These are phyloP conservation scores for Fistularia commersonii DNA, from an alignment of 2,797 vertebrate genomes.

Conservation along the genomic window DNA sequence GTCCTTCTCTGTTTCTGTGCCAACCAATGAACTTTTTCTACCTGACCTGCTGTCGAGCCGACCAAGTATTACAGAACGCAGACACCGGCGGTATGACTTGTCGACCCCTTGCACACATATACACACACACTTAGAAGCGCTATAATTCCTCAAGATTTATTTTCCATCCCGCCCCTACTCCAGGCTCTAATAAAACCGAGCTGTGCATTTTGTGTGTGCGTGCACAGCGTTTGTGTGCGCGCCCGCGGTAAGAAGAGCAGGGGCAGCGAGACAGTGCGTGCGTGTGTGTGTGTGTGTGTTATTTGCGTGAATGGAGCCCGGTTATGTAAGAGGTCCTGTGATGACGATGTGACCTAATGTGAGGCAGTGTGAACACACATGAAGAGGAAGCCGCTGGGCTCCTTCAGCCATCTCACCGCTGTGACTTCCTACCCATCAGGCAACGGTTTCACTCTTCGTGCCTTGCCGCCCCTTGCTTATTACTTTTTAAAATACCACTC, in stretches of 20 bases:
- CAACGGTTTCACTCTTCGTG: slow-evolving; percentile 25
- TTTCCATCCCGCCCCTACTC: slow-evolving; percentile 16
- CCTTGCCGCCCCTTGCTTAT: too few species aligned
- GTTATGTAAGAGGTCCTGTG: slow-evolving; percentile 67
- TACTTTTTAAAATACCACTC: too few species aligned
- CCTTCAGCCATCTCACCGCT: slow-evolving; percentile 30
- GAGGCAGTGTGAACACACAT: slow-evolving; percentile 65
- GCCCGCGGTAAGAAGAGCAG: slow-evolving; percentile 21
- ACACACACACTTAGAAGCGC: slow-evolving; percentile 1
- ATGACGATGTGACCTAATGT: slow-evolving; percentile 69
- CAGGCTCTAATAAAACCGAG: slow-evolving; percentile 21
- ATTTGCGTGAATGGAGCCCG: slow-evolving; percentile 59
- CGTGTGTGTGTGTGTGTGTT: slow-evolving; percentile 40
- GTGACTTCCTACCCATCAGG: slow-evolving; percentile 41
- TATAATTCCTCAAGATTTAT: slow-evolving; percentile 23
- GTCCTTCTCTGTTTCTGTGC: slow-evolving; percentile 32
- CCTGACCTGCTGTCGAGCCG: slow-evolving; percentile 30
- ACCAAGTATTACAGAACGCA: slow-evolving; percentile 32
- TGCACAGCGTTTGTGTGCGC: slow-evolving; percentile 6
- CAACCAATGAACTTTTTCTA: slow-evolving; percentile 46
- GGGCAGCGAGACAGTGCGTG: slow-evolving; percentile 24
- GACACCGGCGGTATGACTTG: slow-evolving; percentile 13
- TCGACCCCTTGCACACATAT: slow-evolving; percentile 21
- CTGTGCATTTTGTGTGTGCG: slow-evolving; percentile 20
- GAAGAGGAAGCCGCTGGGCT: slow-evolving; percentile 56